phyloP scores from a whole-genome alignment of 2,797 vertebrate genomes.

The Cirrhinus mrigala region DNA sequence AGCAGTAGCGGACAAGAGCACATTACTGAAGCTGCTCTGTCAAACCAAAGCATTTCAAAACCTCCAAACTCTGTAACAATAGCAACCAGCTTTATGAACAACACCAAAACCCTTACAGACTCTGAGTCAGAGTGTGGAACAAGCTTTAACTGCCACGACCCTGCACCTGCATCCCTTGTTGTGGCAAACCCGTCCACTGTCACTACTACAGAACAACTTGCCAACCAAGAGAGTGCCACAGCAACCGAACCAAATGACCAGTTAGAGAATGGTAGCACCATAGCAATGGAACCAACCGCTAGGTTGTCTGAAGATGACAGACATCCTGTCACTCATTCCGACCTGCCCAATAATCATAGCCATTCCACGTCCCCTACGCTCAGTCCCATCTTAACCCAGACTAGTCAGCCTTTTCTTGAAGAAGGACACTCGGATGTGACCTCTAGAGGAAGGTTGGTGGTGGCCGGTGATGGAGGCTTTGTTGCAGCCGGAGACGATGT shows the following conservation, averaged over 20 bases:
- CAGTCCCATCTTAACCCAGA: slow-evolving; percentile 65
- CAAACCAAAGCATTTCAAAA: slow-evolving; percentile 99
- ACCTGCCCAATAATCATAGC: slow-evolving; percentile 67
- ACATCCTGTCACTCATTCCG: slow-evolving; percentile 77
- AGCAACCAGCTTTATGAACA: slow-evolving; percentile 84
- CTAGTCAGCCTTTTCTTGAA: slow-evolving; percentile 40
- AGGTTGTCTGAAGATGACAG: slow-evolving; percentile 73
- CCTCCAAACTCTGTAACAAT: slow-evolving; percentile 88
- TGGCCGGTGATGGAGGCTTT: slow-evolving; percentile 46
- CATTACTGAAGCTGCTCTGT: slow-evolving; percentile 94
- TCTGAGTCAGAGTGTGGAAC: slow-evolving; percentile 89
- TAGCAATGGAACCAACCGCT: slow-evolving; percentile 81
- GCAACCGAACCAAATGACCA: slow-evolving; percentile 96
- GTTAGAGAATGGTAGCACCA: slow-evolving; percentile 77
- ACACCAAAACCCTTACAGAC: slow-evolving; percentile 91
- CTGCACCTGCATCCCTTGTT: slow-evolving; percentile 73
- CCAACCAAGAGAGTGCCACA: slow-evolving; percentile 94
- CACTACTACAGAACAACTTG: slow-evolving; percentile 87
- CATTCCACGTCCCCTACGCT: slow-evolving; percentile 38
- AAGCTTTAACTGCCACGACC: slow-evolving; percentile 98
- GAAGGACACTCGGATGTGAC: slow-evolving; percentile 41
- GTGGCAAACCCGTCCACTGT: slow-evolving; percentile 71
- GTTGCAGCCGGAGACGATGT: slow-evolving; percentile 80
- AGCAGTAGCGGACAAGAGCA: slow-evolving; percentile 68
- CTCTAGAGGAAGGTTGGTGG: slow-evolving; percentile 49